phyloP scores from a whole-genome alignment of 2,113 vertebrate species.

The Stictonetta naevosa region DNA sequence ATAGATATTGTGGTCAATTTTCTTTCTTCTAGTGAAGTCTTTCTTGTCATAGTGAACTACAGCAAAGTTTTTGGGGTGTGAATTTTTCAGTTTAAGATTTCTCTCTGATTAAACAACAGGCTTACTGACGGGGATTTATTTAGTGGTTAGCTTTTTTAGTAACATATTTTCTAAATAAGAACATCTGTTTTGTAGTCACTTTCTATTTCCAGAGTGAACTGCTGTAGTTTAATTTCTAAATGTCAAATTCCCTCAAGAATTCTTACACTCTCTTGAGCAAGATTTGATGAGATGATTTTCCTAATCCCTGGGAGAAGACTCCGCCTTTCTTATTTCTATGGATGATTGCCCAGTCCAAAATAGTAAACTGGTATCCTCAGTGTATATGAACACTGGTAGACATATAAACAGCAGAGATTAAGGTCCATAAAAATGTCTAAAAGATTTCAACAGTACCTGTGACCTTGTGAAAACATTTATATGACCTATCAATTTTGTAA shows the following conservation, averaged over 20 bases:
- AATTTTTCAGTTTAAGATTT: slow-evolving; percentile 42
- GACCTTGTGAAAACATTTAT: not conserved
- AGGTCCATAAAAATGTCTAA: not conserved
- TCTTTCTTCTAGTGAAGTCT: slow-evolving; percentile 29
- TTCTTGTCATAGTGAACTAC: not conserved
- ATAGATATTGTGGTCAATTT: slow-evolving; percentile 3
- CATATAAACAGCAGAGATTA: not conserved
- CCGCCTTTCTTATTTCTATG: not conserved
- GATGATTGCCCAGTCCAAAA: not conserved
- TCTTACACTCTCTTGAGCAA: slow-evolving; percentile 15
- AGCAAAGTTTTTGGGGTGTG: not conserved
- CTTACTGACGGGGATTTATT: slow-evolving; percentile 54
- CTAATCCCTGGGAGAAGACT: not conserved
- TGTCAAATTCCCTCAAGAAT: slow-evolving; percentile 66
- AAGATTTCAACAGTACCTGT: not conserved
- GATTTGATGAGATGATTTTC: slow-evolving; percentile 26
- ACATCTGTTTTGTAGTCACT: slow-evolving; percentile 61
- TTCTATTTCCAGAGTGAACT: slow-evolving; percentile 56
- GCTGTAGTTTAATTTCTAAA: slow-evolving; percentile 70
- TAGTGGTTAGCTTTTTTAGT: slow-evolving; percentile 66
- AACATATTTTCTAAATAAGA: slow-evolving; percentile 63
- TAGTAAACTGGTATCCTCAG: not conserved
- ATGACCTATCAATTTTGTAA: not conserved
- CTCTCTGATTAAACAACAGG: slow-evolving; percentile 56
- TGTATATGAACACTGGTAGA: not conserved